A percentile compares a stretch with the other conserved stretches of the same genome.
Evolutionary conservation across 1,140 invertebrate species (phyloP).

Genomic region (Hydropsyche tenuis): DNA sequence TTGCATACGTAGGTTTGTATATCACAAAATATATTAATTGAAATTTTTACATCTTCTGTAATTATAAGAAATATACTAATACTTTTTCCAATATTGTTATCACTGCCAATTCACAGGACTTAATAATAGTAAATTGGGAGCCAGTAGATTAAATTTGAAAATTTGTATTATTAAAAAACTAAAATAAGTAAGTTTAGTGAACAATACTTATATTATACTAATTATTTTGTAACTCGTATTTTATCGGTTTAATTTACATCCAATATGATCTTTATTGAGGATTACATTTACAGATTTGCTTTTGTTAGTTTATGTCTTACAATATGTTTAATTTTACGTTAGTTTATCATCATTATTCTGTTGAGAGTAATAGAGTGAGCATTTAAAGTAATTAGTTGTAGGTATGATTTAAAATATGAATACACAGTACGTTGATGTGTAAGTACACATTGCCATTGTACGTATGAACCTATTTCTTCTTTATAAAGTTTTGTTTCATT

Average conservation of each 20-base stretch:
- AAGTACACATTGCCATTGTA: neutral
- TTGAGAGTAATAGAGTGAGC: neutral
- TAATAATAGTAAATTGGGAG: slow-evolving; percentile 21
- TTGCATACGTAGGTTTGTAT: neutral
- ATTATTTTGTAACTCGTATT: slow-evolving; percentile 42
- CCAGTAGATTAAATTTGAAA: slow-evolving; percentile 8
- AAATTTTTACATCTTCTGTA: slow-evolving; percentile 9
- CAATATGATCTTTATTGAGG: neutral
- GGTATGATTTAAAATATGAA: neutral
- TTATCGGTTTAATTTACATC: slow-evolving; percentile 40
- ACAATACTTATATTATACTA: slow-evolving; percentile 43
- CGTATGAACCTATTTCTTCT: neutral
- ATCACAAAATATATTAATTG: neutral
- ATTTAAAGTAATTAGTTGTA: too few species aligned
- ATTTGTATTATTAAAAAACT: slow-evolving; percentile 23
- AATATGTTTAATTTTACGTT: neutral
- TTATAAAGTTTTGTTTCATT: neutral
- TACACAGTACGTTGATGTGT: neutral
- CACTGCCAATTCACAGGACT: slow-evolving; percentile 44
- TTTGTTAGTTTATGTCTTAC: neutral
- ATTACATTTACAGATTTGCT: too few species aligned
- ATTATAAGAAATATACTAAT: neutral
- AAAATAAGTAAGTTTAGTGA: slow-evolving; percentile 46
- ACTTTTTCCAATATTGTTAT: slow-evolving; percentile 24
- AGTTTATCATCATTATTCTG: neutral